Base-by-base conservation (phyloP, 1,140 invertebrate species). In the Brachionus rotundiformis region DNA sequence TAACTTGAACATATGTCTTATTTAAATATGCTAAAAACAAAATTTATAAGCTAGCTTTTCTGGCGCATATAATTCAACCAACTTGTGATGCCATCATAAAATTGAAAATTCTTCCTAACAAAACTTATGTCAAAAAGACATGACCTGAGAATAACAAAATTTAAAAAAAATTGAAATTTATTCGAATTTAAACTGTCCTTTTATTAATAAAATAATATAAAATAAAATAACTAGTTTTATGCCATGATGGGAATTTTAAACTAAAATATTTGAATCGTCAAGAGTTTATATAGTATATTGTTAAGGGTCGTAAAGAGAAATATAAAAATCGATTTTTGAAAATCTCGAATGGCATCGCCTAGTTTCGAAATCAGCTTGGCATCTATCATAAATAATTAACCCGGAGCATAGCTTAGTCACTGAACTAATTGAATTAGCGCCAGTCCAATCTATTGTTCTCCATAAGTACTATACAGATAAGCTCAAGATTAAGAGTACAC, bases 271-370 rank as follows among this genome's bases (percentile, higher is more conserved):
- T 8, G 47, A 25, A 54, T 23, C 16, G 47, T 54, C 47, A 19
- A 19, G 47, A 54, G 47, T 16, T 54, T 54, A 54, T 7, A 54
- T 54, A 54, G 16, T 8, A 54, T 8, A 16, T 16, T 19, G 47
- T 4, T 8, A 0, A 6, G 47, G 47, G 47, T 54, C 47, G 47
- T 23, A 8, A 1, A 19, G 2, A 54, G 19, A 23, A 19, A 16
- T 2, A 54, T 19, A 54, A 54, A 54, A 54, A 54, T 63, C 61
- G 61, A 63, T 63, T 33, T 63, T 63, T 8, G 16, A 63, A 29
- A 63, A 63, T 63, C 61, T 63, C 61, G 61, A 63, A 63, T 29
- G 61, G 61, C 61, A 63, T 63, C 25, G 61, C 29, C 61, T 63
- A 63, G 23, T 63, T 63, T 33, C 29, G n/a, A n/a, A 63, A 63